These are phyloP conservation scores for Macrotis lagotis DNA, from an alignment of 2,113 vertebrate genomes.

Conservation along the genomic window DNA sequence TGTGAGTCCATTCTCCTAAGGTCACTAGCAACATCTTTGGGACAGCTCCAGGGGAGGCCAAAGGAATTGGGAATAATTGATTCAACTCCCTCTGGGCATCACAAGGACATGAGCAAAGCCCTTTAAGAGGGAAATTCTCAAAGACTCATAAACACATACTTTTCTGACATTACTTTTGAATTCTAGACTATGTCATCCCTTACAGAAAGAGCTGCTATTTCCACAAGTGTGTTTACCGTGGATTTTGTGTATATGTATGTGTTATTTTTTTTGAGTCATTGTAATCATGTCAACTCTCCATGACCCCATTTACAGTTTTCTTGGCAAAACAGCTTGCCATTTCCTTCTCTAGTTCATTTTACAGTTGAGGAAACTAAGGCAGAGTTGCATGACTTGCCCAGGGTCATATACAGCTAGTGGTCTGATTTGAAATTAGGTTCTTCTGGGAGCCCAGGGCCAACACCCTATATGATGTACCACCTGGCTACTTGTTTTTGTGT, in stretches of 20 bases:
- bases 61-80: not conserved
- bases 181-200: slow-evolving; percentile 12
- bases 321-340: not conserved
- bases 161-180: slow-evolving; percentile 25
- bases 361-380: not conserved
- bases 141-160: slow-evolving; percentile 8
- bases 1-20: not conserved
- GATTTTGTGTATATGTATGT: not conserved
- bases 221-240: not conserved
- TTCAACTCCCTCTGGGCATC: not conserved
- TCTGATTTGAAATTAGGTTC: not conserved
- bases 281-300: not conserved
- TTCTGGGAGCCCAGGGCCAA: no score
- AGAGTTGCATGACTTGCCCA: not conserved
- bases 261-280: not conserved
- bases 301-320: not conserved
- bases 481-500: not conserved
- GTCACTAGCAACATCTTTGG: not conserved
- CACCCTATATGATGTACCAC: not conserved
- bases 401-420: not conserved
- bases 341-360: not conserved
- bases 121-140: not conserved
- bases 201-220: slow-evolving; percentile 5
- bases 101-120: not conserved
- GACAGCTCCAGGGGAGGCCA: not conserved